These are phyloP conservation scores for Hetaerina americana DNA, from an alignment of 1,140 invertebrate species.

Conservation along the genomic window DNA sequence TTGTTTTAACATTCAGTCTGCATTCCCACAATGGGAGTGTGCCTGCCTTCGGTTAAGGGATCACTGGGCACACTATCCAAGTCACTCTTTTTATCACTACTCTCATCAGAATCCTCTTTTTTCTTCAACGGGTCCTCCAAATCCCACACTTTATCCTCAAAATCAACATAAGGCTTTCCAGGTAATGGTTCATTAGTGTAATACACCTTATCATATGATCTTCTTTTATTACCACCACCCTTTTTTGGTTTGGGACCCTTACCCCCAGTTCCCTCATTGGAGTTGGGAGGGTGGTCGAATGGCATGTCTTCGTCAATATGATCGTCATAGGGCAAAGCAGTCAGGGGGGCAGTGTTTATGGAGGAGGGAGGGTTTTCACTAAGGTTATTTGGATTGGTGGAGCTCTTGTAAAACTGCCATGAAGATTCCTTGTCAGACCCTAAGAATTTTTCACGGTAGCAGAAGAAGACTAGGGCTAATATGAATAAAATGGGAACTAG, in stretches of 20 bases:
- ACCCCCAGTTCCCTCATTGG: background rate
- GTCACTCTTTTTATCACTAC: background rate
- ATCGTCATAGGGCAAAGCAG: background rate
- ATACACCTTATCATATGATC: constrained; percentile 60
- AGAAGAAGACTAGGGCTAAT: background rate
- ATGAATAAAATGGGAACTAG: constrained; percentile 35
- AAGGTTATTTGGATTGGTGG: too few relatives aligned
- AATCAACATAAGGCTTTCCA: constrained; percentile 56
- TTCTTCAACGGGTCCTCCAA: constrained; percentile 40
- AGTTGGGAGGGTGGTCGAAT: background rate
- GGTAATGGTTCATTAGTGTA: constrained; percentile 66
- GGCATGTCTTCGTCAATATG: background rate
- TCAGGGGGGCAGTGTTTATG: background rate
- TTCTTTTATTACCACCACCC: too few relatives aligned
- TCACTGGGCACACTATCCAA: background rate
- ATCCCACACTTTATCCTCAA: constrained; percentile 68
- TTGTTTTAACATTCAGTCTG: too few relatives aligned
- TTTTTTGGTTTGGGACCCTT: background rate
- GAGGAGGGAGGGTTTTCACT: constrained; percentile 1
- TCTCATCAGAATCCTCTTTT: background rate
- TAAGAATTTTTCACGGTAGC: background rate
- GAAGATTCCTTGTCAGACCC: background rate
- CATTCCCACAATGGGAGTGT: background rate
- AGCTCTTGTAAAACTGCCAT: background rate
- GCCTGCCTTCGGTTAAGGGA: constrained; percentile 4